phyloP scores from a whole-genome alignment of 1,140 invertebrate genomes.

The Linepithema humile region DNA sequence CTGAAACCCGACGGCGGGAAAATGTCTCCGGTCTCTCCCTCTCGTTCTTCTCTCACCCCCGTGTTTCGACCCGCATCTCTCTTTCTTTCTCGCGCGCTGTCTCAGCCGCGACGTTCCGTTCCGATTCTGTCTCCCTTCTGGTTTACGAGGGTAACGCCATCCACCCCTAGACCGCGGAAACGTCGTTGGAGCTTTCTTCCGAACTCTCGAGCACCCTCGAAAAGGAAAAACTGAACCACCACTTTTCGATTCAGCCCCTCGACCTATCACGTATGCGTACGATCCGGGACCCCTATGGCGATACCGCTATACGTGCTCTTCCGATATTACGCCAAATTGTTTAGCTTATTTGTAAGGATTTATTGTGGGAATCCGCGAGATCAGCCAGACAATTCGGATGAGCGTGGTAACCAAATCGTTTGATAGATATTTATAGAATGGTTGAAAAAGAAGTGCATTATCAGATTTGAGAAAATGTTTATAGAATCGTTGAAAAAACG shows the following conservation, averaged over 20 bases:
- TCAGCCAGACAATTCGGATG: constrained; percentile 53
- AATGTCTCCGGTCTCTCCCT: constrained; percentile 36
- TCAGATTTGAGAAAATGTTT: neutral
- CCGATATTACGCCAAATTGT: constrained; percentile 78
- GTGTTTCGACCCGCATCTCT: constrained; percentile 11
- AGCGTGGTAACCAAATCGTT: neutral
- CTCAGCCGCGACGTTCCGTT: constrained; percentile 41
- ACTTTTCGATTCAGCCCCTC: constrained; percentile 60
- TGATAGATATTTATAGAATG: neutral
- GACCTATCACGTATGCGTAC: constrained; percentile 76
- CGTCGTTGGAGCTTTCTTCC: constrained; percentile 53
- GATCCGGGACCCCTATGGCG: constrained; percentile 51
- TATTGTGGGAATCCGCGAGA: constrained; percentile 64
- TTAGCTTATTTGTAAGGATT: constrained; percentile 79
- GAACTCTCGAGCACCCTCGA: constrained; percentile 42
- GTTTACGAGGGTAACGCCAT: constrained; percentile 36
- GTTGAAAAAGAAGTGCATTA: neutral
- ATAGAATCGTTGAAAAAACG: neutral
- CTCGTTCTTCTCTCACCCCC: neutral
- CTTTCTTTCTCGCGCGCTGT: neutral
- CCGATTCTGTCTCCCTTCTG: constrained; percentile 42
- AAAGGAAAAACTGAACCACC: constrained; percentile 45
- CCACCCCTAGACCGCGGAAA: constrained; percentile 35
- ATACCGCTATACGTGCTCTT: constrained; percentile 67
- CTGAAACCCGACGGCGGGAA: constrained; percentile 52